Evolutionary conservation across 1,140 invertebrate genomes (phyloP).

Genomic region (Ptiloglossa arizonensis): DNA sequence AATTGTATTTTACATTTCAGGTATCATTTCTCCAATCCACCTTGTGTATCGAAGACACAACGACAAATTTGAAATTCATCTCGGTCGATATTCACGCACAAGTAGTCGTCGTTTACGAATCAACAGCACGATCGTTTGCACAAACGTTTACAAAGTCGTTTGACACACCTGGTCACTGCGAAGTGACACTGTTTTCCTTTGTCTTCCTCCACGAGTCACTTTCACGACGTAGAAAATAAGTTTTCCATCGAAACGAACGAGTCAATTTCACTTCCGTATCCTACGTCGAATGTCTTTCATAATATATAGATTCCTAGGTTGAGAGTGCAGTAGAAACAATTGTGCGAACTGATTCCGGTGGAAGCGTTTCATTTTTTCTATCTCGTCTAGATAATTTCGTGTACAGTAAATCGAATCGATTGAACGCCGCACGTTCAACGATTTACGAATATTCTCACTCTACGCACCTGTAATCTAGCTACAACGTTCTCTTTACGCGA

Average conservation of each 20-base stretch:
- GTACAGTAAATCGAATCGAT: conserved; percentile 6
- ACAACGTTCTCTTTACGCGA: conserved; percentile 3
- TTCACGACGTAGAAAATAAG: neutral
- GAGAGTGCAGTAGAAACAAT: neutral
- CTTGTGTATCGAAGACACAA: too few species aligned
- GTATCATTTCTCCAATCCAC: too few species aligned
- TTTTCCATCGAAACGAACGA: neutral
- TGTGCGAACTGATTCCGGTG: conserved; percentile 63
- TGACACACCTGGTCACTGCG: too few species aligned
- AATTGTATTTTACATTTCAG: too few species aligned
- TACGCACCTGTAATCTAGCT: neutral
- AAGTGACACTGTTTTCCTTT: neutral
- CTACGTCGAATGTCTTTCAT: conserved; percentile 21
- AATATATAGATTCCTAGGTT: neutral
- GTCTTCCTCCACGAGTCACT: neutral
- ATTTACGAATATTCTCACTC: neutral
- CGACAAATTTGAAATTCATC: too few species aligned
- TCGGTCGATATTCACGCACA: too few species aligned
- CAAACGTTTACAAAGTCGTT: too few species aligned
- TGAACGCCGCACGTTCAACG: conserved; percentile 1
- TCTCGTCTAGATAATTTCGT: conserved; percentile 37
- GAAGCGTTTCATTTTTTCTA: conserved; percentile 46
- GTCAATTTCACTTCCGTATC: neutral
- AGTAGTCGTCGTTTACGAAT: too few species aligned
- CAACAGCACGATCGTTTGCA: too few species aligned